phyloP scores from a whole-genome alignment of 1,140 invertebrate species.

The Pseudomyrmex gracilis region DNA sequence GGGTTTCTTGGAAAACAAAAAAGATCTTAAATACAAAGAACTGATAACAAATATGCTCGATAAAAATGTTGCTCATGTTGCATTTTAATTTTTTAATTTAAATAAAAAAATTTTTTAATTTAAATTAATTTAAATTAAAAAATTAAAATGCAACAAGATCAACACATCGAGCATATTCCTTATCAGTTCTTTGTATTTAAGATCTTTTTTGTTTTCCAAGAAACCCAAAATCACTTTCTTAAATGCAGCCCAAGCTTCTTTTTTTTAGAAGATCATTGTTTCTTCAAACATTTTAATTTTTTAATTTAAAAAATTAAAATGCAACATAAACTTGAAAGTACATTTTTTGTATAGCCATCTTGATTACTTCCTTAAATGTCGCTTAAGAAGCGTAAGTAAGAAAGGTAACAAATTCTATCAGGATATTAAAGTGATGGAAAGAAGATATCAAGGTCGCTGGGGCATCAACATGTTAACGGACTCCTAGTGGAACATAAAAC shows the following conservation, averaged over 20 bases:
- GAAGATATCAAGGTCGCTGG: neutral
- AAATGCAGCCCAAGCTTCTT: neutral
- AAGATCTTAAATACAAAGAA: neutral
- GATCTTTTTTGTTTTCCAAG: neutral
- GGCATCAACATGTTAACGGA: no score
- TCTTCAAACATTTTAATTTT: neutral
- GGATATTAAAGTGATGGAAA: neutral
- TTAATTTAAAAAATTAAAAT: neutral
- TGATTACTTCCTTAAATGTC: constrained; percentile 70
- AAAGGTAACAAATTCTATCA: neutral
- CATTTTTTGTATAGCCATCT: constrained; percentile 75
- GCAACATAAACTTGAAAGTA: constrained; percentile 55
- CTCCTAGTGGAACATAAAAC: no score
- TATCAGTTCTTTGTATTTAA: neutral
- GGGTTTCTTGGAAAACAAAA: constrained; percentile 10
- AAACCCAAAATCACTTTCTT: neutral
- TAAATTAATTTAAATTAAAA: no score
- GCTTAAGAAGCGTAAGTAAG: constrained; percentile 23
- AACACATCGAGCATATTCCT: neutral
- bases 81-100: no score
- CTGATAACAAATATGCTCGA: neutral
- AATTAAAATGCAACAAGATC: no score
- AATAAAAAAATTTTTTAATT: no score
- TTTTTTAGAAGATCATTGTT: neutral
- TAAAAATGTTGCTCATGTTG: no score